These are phyloP conservation scores for Drosophila mayaguana DNA, from an alignment of 2,888 invertebrate genomes.

Conservation along the genomic window DNA sequence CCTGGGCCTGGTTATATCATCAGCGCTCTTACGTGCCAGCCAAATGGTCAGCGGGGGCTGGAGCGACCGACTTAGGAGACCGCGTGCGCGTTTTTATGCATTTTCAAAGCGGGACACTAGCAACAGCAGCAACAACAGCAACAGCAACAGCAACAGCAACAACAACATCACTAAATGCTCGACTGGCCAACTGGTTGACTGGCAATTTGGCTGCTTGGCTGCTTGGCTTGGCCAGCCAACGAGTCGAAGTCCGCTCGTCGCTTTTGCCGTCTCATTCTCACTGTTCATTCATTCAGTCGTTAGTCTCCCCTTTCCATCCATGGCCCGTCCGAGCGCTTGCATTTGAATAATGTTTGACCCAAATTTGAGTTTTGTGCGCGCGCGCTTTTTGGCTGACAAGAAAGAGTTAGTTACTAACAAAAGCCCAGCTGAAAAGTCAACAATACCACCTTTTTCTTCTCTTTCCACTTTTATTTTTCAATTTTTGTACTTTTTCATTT, in stretches of 20 bases:
- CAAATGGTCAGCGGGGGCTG: conserved; percentile 76
- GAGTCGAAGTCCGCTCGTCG: conserved; percentile 50
- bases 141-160: conserved; percentile 12
- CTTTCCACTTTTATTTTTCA: conserved; percentile 36
- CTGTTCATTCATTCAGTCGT: conserved; percentile 69
- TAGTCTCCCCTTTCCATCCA: conserved; percentile 8
- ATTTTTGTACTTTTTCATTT: conserved; percentile 17
- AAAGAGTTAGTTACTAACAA: conserved; percentile 75
- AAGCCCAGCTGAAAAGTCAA: conserved; percentile 71
- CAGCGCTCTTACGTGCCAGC: conserved; percentile 77
- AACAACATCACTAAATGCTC: conserved; percentile 62
- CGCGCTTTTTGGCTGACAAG: conserved; percentile 62
- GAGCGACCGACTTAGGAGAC: conserved; percentile 75
- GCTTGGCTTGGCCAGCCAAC: conserved; percentile 64
- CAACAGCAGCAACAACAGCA: conserved; percentile 12
- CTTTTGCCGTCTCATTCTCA: conserved; percentile 66
- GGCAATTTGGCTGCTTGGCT: conserved; percentile 46
- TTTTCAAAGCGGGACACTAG: conserved; percentile 69
- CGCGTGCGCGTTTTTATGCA: conserved; percentile 76
- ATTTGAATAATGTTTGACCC: conserved; percentile 78
- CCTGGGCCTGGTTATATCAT: conserved; percentile 73
- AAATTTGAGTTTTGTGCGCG: conserved; percentile 73
- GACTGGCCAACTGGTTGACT: conserved; percentile 68
- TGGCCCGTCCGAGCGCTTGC: conserved; percentile 33
- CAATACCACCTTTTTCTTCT: conserved; percentile 52